These are phyloP conservation scores for Calyptomena viridis DNA, from an alignment of 2,113 vertebrate species.

Conservation along the genomic window DNA sequence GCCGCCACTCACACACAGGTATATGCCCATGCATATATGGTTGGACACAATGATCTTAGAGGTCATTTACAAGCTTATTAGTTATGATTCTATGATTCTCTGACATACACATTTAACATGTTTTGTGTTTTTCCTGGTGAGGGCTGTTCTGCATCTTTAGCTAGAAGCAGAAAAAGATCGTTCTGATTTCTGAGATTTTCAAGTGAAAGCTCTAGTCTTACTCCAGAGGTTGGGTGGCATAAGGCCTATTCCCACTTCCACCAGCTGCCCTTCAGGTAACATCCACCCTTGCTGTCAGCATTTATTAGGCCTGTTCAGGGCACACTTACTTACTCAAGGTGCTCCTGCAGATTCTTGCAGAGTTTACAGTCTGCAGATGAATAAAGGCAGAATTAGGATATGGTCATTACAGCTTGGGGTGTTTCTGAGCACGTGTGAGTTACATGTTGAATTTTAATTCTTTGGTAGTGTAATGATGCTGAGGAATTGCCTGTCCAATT, in stretches of 20 bases:
- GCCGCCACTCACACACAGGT: neutral
- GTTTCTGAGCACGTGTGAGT: neutral
- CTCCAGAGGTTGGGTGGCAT: neutral
- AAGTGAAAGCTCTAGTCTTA: neutral
- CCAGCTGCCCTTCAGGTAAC: neutral
- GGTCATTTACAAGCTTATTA: neutral
- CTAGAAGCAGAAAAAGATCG: neutral
- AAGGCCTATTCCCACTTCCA: neutral
- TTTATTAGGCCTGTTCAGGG: neutral
- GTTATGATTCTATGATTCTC: neutral
- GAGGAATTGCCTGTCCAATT: neutral
- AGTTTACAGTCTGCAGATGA: neutral
- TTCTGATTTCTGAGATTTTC: neutral
- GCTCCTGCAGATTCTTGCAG: neutral
- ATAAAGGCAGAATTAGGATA: neutral
- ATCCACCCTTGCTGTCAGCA: neutral
- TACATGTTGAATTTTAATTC: neutral
- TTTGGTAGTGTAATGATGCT: neutral
- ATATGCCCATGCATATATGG: rapidly evolving
- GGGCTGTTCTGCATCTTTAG: neutral
- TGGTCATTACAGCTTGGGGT: rapidly evolving
- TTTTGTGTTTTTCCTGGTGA: neutral
- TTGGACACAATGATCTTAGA: rapidly evolving
- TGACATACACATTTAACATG: neutral
- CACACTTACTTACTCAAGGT: neutral